These are phyloP conservation scores for Aquatica leii DNA, from an alignment of 2,888 invertebrate species.

Conservation along the genomic window DNA sequence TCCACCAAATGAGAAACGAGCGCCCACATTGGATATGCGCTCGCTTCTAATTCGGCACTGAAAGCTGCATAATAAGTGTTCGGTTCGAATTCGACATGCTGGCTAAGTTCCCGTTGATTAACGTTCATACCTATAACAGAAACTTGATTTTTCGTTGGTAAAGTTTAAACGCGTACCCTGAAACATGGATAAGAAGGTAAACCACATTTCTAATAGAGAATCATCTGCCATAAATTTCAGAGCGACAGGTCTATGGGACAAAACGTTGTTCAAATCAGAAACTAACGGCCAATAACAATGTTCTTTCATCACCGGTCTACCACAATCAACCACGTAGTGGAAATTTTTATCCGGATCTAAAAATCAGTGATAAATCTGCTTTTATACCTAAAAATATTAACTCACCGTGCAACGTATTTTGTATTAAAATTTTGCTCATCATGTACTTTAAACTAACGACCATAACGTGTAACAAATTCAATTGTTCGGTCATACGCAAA, in stretches of 20 bases:
- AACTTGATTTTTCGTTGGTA: constrained; percentile 5
- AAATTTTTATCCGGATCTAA: constrained; percentile 79
- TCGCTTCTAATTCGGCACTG: constrained; percentile 96
- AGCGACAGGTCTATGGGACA: constrained; percentile 92
- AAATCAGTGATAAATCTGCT: constrained; percentile 37
- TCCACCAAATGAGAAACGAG: constrained; percentile 87
- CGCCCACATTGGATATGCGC: constrained; percentile 98
- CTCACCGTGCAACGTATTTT: constrained; percentile 84
- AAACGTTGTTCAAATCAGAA: constrained; percentile 94
- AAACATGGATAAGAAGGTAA: constrained; percentile 91
- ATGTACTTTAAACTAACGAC: constrained; percentile 88
- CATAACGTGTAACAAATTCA: constrained; percentile 92
- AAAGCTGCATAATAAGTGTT: constrained; percentile 98
- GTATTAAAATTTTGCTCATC: constrained; percentile 91
- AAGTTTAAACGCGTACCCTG: constrained; percentile 79
- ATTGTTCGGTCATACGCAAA: constrained; percentile 87
- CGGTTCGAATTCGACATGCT: constrained; percentile 96
- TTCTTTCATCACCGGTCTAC: constrained; percentile 91
- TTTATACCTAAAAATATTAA: not conserved
- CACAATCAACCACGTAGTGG: constrained; percentile 93
- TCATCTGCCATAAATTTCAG: constrained; percentile 88
- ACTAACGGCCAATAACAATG: constrained; percentile 99
- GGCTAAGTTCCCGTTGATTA: constrained; percentile 87
- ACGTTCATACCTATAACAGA: constrained; percentile 87
- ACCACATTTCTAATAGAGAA: constrained; percentile 94